Evolutionary conservation across 2,113 vertebrate species (phyloP).

Genomic region (Catagonus wagneri): DNA sequence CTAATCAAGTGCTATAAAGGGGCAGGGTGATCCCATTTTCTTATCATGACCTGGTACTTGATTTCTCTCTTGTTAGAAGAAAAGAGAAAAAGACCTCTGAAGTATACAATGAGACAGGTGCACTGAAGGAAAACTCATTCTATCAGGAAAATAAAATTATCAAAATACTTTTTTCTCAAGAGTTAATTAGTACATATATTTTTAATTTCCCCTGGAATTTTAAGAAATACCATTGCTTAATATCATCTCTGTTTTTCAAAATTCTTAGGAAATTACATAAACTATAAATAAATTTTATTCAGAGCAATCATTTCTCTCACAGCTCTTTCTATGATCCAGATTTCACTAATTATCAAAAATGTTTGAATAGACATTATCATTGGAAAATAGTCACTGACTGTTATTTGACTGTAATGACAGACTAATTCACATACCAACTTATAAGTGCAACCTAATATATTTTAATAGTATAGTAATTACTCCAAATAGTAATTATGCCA

Average conservation of each 20-base stretch:
- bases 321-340: background rate
- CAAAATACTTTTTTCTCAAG: constrained; percentile 30
- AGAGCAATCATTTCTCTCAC: constrained; percentile 35
- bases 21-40: background rate
- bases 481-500: background rate
- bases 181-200: constrained; percentile 27
- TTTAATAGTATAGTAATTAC: background rate
- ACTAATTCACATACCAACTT: constrained; percentile 14
- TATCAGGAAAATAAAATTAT: constrained; percentile 6
- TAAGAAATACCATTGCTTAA: background rate
- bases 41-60: background rate
- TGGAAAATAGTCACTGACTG: background rate
- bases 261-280: constrained; percentile 11
- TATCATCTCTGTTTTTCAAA: background rate
- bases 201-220: constrained; percentile 48
- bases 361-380: background rate
- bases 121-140: constrained; percentile 7
- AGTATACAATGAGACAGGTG: background rate
- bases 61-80: constrained; percentile 12
- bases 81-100: background rate
- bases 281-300: constrained; percentile 50
- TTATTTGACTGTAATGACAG: background rate
- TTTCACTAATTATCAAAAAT: background rate
- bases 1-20: background rate
- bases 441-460: background rate